Evolutionary conservation across 2,797 vertebrate genomes (phyloP).

Genomic region (Mionectes olivaceus): DNA sequence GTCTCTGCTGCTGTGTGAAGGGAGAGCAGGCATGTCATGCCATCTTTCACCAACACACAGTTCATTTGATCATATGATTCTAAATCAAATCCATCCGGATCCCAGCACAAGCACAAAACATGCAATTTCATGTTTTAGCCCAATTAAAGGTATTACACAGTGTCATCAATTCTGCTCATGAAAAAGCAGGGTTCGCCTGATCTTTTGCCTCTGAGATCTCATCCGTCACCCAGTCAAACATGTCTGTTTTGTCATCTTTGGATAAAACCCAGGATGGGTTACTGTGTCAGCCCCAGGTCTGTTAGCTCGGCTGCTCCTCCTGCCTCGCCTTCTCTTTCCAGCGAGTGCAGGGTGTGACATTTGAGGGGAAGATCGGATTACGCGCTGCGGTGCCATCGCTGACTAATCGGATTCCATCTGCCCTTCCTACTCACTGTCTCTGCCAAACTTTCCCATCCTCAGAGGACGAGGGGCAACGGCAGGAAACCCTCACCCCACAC

Average conservation of each 20-base stretch:
- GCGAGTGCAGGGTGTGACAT: background rate
- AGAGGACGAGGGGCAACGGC: background rate
- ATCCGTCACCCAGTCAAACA: background rate
- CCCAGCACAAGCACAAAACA: background rate
- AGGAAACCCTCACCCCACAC: background rate
- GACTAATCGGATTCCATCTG: background rate
- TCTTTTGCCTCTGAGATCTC: background rate
- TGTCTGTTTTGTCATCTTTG: background rate
- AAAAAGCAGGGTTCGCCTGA: background rate
- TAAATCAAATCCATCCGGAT: background rate
- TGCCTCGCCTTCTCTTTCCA: background rate
- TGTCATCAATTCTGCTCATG: background rate
- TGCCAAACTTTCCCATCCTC: background rate
- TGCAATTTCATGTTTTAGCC: background rate
- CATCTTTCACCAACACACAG: background rate
- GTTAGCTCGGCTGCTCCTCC: background rate
- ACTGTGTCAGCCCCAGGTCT: background rate
- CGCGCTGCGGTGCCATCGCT: accelerated
- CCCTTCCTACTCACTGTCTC: background rate
- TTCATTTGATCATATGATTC: background rate
- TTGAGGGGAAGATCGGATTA: background rate
- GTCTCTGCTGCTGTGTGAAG: background rate
- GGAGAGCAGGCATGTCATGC: background rate
- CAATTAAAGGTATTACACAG: background rate
- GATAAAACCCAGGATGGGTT: background rate